Percentiles rank a stretch among this genome's conserved stretches.
Evolutionary conservation across 2,888 invertebrate species (phyloP).

Genomic region (Sarcophaga variegata): DNA sequence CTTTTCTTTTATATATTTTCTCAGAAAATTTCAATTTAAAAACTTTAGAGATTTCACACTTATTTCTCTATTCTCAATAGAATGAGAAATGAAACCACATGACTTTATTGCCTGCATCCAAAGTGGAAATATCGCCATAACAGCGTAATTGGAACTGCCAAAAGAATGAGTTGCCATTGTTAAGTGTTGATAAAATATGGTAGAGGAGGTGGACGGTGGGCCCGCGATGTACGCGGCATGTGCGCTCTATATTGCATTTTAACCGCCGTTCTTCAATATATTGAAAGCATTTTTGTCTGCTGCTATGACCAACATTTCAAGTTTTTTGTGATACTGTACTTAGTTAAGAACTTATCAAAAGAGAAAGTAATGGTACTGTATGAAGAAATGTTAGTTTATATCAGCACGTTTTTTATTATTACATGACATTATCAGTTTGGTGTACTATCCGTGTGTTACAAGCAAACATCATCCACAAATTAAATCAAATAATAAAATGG

Average conservation of each 20-base stretch:
- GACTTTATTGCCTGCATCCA: too few species aligned
- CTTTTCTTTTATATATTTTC: too few species aligned
- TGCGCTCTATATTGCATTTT: background rate
- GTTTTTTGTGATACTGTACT: background rate
- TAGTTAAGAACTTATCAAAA: conserved; percentile 17
- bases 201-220: too few species aligned
- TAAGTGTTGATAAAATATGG: too few species aligned
- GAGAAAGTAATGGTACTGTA: conserved; percentile 27
- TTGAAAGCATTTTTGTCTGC: conserved; percentile 17
- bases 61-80: too few species aligned
- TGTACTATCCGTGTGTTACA: conserved; percentile 35
- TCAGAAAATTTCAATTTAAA: too few species aligned
- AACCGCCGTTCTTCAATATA: conserved; percentile 27
- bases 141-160: too few species aligned
- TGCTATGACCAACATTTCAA: conserved; percentile 18
- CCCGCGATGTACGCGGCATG: background rate
- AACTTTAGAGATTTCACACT: too few species aligned
- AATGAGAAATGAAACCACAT: too few species aligned
- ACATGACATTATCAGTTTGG: conserved; percentile 27
- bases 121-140: too few species aligned
- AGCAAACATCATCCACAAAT: conserved; percentile 22
- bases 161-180: too few species aligned
- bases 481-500: too few species aligned
- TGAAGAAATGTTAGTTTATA: background rate
- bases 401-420: conserved; percentile 3